These are phyloP conservation scores for Diarsia rubi DNA, from an alignment of 2,888 invertebrate genomes.

Conservation along the genomic window DNA sequence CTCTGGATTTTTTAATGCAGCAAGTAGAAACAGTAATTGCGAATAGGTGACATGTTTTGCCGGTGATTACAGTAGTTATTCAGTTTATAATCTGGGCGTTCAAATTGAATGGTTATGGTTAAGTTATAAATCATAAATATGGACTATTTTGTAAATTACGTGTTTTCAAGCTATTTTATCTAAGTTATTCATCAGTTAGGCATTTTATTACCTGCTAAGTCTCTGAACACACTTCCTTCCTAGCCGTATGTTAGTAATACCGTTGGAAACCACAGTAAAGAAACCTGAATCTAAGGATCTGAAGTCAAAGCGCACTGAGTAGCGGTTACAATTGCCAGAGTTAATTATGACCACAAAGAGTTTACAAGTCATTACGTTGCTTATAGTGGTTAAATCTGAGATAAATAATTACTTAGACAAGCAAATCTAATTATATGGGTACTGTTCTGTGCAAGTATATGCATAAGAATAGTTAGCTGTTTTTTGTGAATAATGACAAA, in stretches of 20 bases:
- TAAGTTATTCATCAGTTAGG: neutral
- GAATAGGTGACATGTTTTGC: neutral
- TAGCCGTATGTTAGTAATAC: neutral
- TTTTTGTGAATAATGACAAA: too few species aligned
- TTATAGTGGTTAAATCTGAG: neutral
- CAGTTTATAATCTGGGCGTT: neutral
- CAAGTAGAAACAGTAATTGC: neutral
- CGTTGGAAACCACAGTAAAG: constrained; percentile 29
- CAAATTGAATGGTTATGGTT: neutral
- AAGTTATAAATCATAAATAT: neutral
- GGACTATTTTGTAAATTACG: neutral
- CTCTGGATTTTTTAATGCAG: neutral
- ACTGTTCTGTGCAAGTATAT: neutral
- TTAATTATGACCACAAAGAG: constrained; percentile 31
- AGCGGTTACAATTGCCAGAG: constrained; percentile 25
- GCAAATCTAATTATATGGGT: neutral
- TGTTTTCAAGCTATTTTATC: neutral
- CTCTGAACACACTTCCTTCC: neutral
- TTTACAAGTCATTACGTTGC: constrained; percentile 18
- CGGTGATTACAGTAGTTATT: neutral
- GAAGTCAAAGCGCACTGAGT: neutral
- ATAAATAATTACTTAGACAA: neutral
- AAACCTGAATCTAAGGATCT: neutral
- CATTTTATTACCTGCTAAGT: neutral
- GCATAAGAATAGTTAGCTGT: neutral